phyloP scores from a whole-genome alignment of 2,888 invertebrate genomes.

The Macrosiphum euphorbiae region DNA sequence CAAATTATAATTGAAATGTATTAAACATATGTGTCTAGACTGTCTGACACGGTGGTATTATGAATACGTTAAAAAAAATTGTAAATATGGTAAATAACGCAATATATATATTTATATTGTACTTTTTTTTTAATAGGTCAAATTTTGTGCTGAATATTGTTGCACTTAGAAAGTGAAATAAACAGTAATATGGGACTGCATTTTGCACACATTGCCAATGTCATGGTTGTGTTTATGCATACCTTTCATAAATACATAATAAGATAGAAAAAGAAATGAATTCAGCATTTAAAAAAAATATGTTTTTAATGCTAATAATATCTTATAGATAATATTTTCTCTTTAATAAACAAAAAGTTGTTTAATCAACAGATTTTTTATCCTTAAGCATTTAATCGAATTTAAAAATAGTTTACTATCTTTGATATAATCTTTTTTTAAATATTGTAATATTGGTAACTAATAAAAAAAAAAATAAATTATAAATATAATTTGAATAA shows the following conservation, averaged over 20 bases:
- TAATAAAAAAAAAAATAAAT: neutral
- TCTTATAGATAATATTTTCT: neutral
- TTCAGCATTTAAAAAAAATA: neutral
- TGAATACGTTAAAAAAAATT: neutral
- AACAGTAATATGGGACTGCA: slow-evolving; percentile 1
- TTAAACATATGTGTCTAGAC: slow-evolving; percentile 47
- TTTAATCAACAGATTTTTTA: neutral
- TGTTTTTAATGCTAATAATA: neutral
- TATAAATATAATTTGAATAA: neutral
- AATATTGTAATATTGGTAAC: neutral
- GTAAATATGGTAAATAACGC: neutral
- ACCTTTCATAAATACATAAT: slow-evolving; percentile 9
- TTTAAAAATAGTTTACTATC: neutral
- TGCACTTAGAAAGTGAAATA: slow-evolving; percentile 41
- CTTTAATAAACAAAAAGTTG: neutral
- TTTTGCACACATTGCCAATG: slow-evolving; percentile 29
- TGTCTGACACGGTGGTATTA: slow-evolving; percentile 34
- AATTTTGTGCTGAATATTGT: slow-evolving; percentile 9
- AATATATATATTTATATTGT: slow-evolving; percentile 16
- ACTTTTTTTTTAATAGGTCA: slow-evolving; percentile 22
- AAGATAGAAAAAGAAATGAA: neutral
- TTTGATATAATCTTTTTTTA: neutral
- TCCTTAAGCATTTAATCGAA: neutral
- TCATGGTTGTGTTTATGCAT: slow-evolving; percentile 13
- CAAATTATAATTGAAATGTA: slow-evolving; percentile 18